Base-by-base conservation (phyloP, 2,797 vertebrate genomes). In the Setipinna tenuifilis region DNA sequence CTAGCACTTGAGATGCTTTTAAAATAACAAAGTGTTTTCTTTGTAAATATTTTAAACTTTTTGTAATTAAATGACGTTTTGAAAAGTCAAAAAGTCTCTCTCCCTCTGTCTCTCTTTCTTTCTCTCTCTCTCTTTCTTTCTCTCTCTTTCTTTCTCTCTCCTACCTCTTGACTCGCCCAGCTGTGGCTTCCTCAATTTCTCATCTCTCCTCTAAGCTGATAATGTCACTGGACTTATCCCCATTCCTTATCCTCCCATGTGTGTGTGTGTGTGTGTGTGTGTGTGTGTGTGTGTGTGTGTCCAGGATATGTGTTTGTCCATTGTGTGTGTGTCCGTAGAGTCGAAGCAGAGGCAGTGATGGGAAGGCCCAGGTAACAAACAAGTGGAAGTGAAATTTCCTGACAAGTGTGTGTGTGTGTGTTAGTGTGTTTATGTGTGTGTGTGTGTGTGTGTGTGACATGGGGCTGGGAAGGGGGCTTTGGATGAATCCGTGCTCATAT, bases 21-120 rank as follows among this genome's bases (percentile, higher is more conserved):
- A n/a, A n/a, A n/a, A n/a, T n/a, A n/a, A n/a, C n/a, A n/a, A n/a
- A n/a, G n/a, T n/a, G n/a, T n/a, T n/a, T n/a, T n/a, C n/a, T n/a
- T n/a, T n/a, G n/a, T n/a, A n/a, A n/a, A n/a, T n/a, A n/a, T n/a
- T n/a, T n/a, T n/a, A n/a, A n/a, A n/a, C n/a, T n/a, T n/a, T n/a
- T n/a, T n/a, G n/a, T n/a, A n/a, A n/a, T n/a, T n/a, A n/a, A n/a
- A n/a, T n/a, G n/a, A n/a, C n/a, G n/a, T n/a, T n/a, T n/a, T n/a
- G n/a, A n/a, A n/a, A n/a, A n/a, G n/a, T n/a, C n/a, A n/a, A n/a
- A n/a, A n/a, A n/a, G n/a, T n/a, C n/a, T n/a, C n/a, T n/a, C n/a
- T n/a, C n/a, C n/a, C 2, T 58, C 16, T 58, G 84, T 89, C 41
- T 84, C 25, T 62, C 31, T 87, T 80, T 88, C 19, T 31, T 65